Conservation (phyloP, 2,888 invertebrate genomes). For the Acanthosoma haemorrhoidale region DNA sequence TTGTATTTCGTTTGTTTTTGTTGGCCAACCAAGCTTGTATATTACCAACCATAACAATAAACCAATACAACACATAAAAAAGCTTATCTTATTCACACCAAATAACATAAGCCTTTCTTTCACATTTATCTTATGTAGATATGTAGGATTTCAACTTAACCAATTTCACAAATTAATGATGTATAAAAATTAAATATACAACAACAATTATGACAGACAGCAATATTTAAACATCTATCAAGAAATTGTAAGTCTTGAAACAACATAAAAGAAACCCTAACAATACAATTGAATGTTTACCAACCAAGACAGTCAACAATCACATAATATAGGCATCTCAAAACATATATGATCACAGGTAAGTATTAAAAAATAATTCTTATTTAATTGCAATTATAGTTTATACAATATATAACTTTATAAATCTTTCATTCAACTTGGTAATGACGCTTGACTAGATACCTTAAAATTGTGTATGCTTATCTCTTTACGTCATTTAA, state of each 20-base stretch:
- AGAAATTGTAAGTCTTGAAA: conserved; percentile 37
- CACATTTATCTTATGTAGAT: no score
- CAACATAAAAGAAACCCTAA: conserved; percentile 17
- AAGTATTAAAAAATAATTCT: conserved; percentile 39
- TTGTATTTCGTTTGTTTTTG: background rate
- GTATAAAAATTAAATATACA: background rate
- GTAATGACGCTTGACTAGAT: conserved; percentile 35
- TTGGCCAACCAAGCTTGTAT: conserved; percentile 16
- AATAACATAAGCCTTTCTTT: conserved; percentile 27
- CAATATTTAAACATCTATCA: conserved; percentile 4
- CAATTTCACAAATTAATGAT: background rate
- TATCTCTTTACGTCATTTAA: conserved; percentile 24
- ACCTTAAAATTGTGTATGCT: conserved; percentile 31
- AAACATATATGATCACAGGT: conserved; percentile 38
- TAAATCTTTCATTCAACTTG: conserved; percentile 26
- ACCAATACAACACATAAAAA: conserved; percentile 25
- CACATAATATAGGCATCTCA: conserved; percentile 30
- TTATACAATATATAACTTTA: conserved; percentile 33
- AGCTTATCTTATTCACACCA: conserved; percentile 20
- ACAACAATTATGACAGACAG: background rate
- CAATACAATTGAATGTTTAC: conserved; percentile 25
- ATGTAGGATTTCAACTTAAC: background rate
- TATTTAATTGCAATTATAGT: conserved; percentile 28
- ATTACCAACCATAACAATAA: conserved; percentile 28
- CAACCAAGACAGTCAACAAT: conserved; percentile 31